These are phyloP conservation scores for Lagopus leucura DNA, from an alignment of 2,113 vertebrate genomes.

Conservation along the genomic window DNA sequence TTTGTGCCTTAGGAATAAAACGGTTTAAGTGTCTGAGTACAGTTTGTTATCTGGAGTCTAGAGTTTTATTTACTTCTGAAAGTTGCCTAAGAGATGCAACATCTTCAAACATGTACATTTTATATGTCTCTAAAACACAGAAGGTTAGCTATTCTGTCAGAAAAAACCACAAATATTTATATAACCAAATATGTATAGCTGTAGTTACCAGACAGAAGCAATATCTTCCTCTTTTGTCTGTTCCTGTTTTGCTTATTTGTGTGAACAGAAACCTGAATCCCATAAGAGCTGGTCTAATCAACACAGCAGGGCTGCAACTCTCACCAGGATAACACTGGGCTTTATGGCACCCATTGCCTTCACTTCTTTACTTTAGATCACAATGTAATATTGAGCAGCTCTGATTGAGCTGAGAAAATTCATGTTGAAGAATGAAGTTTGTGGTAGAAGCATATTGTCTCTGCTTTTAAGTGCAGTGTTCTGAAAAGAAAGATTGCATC, in stretches of 20 bases:
- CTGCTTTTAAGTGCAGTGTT: neutral
- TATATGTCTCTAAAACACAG: neutral
- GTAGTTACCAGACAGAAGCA: neutral
- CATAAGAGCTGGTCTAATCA: neutral
- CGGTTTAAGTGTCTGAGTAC: neutral
- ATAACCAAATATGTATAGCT: neutral
- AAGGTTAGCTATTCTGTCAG: neutral
- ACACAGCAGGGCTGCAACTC: neutral
- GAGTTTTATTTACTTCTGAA: slow-evolving; percentile 15
- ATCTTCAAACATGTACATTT: neutral
- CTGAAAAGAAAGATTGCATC: neutral
- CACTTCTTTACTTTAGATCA: neutral
- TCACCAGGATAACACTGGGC: neutral
- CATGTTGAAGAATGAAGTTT: neutral
- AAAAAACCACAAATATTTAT: neutral
- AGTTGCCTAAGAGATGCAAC: neutral
- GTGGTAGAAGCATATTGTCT: neutral
- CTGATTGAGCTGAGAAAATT: neutral
- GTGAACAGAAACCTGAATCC: neutral
- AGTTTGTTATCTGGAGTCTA: neutral
- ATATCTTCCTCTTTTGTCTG: neutral
- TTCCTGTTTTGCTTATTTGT: neutral
- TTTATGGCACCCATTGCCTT: neutral
- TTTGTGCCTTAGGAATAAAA: neutral
- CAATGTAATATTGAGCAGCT: neutral